Percentiles rank a stretch among this genome's conserved stretches.
phyloP scores from a whole-genome alignment of 1,140 invertebrate genomes.

The Cyrtorhinus lividipennis region DNA sequence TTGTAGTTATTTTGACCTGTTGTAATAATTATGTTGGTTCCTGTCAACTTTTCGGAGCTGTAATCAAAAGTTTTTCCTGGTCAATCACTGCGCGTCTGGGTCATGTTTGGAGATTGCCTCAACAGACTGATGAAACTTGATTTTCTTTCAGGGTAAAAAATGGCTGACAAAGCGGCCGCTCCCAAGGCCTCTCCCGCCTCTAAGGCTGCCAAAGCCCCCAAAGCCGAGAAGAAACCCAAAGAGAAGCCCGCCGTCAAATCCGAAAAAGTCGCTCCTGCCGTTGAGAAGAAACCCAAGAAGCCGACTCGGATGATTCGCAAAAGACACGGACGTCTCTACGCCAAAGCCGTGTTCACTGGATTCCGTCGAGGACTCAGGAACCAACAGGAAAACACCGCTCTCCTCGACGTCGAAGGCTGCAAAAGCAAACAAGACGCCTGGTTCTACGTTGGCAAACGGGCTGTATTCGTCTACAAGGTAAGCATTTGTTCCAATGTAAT shows the following conservation, averaged over 20 bases:
- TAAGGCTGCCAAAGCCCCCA: slow-evolving; percentile 37
- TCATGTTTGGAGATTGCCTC: too few relatives aligned
- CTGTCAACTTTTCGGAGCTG: too few relatives aligned
- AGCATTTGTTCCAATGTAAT: too few relatives aligned
- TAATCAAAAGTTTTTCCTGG: too few relatives aligned
- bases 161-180: slow-evolving; percentile 21
- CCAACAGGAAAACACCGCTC: slow-evolving; percentile 92
- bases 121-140: too few relatives aligned
- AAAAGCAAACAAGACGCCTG: slow-evolving; percentile 62
- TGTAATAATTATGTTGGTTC: too few relatives aligned
- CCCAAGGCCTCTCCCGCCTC: slow-evolving; percentile 38
- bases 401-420: slow-evolving; percentile 88
- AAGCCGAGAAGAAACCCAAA: slow-evolving; percentile 33
- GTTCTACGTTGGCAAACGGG: slow-evolving; percentile 94
- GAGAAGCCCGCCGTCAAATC: slow-evolving; percentile 41
- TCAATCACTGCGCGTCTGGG: too few relatives aligned
- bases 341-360: slow-evolving; percentile 94
- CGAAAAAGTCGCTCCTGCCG: slow-evolving; percentile 30
- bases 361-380: slow-evolving; percentile 94
- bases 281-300: slow-evolving; percentile 28
- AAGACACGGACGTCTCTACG: slow-evolving; percentile 73
- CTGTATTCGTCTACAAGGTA: slow-evolving; percentile 94
- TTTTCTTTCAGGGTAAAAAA: slow-evolving; percentile 11
- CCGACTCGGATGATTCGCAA: slow-evolving; percentile 32
- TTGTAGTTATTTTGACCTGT: too few relatives aligned